phyloP scores from a whole-genome alignment of 1,140 invertebrate genomes.

The Mamestra configurata region DNA sequence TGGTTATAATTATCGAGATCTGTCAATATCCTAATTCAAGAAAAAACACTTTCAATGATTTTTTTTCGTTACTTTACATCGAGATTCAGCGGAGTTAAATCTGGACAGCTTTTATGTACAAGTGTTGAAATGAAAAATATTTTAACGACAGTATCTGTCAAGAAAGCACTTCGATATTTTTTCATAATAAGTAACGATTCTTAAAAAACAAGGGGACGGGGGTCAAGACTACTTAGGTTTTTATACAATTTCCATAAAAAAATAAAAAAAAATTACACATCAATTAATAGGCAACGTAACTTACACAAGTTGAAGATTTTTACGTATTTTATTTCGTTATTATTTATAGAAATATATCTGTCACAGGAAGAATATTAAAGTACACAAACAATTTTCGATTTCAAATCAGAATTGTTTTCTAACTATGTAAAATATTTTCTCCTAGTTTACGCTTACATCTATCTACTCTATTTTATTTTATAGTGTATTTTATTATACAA shows the following conservation, averaged over 20 bases:
- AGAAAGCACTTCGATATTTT: slow-evolving; percentile 79
- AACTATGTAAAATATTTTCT: slow-evolving; percentile 81
- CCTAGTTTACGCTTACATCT: slow-evolving; percentile 59
- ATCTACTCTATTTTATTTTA: slow-evolving; percentile 50
- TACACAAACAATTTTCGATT: slow-evolving; percentile 64
- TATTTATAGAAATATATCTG: slow-evolving; percentile 49
- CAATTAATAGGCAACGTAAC: slow-evolving; percentile 14
- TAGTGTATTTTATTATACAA: slow-evolving; percentile 46
- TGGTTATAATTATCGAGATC: slow-evolving; percentile 80
- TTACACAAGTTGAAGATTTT: slow-evolving; percentile 30
- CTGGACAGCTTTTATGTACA: slow-evolving; percentile 60
- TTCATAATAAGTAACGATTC: slow-evolving; percentile 44
- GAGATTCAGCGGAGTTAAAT: slow-evolving; percentile 41
- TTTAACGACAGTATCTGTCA: slow-evolving; percentile 84
- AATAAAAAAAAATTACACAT: slow-evolving; percentile 1
- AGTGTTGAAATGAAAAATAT: slow-evolving; percentile 60
- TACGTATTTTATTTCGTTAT: slow-evolving; percentile 50
- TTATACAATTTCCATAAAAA: slow-evolving; percentile 12
- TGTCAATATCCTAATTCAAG: slow-evolving; percentile 71
- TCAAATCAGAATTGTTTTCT: slow-evolving; percentile 74
- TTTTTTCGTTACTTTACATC: slow-evolving; percentile 57
- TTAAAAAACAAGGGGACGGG: slow-evolving; percentile 59
- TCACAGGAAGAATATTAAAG: slow-evolving; percentile 65
- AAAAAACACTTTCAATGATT: slow-evolving; percentile 70
- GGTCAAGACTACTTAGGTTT: slow-evolving; percentile 47